phyloP scores from a whole-genome alignment of 2,797 vertebrate genomes.

The Crax fasciolata region DNA sequence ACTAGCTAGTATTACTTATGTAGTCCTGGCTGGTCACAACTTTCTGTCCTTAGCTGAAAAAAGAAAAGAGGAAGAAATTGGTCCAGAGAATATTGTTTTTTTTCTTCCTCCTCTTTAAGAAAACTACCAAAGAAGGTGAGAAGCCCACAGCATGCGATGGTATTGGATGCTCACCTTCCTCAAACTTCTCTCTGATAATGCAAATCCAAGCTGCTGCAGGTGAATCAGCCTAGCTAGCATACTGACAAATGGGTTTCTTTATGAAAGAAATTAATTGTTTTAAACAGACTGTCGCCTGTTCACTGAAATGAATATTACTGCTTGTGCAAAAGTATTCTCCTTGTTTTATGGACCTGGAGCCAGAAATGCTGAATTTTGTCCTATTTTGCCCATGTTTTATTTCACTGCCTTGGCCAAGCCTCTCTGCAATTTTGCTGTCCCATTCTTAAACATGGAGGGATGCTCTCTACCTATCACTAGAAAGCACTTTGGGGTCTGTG shows the following conservation, averaged over 20 bases:
- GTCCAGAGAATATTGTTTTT: background rate
- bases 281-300: conserved; percentile 28
- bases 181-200: background rate
- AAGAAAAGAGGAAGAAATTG: background rate
- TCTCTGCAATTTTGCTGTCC: conserved; percentile 29
- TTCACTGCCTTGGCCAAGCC: conserved; percentile 6
- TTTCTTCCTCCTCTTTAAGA: background rate
- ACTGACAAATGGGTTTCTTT: conserved; percentile 1
- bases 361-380: conserved; percentile 9
- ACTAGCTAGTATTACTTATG: background rate
- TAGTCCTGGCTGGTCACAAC: background rate
- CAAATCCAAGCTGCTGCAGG: conserved; percentile 41
- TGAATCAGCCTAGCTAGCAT: conserved; percentile 19
- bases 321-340: conserved; percentile 9
- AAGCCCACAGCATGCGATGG: background rate
- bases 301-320: background rate
- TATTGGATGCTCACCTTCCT: background rate
- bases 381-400: background rate
- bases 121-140: background rate
- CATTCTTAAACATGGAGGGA: background rate
- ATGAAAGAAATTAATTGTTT: background rate
- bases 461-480: background rate
- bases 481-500: conserved; percentile 42
- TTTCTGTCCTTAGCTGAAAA: background rate
- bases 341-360: background rate